Percentiles rank a stretch among this genome's conserved stretches.
These are phyloP conservation scores for Lycaena phlaeas DNA, from an alignment of 2,888 invertebrate species.

Conservation along the genomic window DNA sequence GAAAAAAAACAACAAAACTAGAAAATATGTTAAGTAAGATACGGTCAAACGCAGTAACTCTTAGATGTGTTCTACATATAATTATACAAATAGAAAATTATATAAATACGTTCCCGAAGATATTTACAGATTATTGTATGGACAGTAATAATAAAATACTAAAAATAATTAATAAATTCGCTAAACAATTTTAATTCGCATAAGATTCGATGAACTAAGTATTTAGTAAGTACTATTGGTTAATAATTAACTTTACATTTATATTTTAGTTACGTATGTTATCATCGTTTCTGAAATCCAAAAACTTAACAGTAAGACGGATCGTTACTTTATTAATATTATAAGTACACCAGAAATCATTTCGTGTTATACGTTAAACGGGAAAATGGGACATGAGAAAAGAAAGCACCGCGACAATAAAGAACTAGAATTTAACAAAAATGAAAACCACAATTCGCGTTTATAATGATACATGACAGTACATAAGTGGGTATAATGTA, in stretches of 20 bases:
- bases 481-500: constrained; percentile 65
- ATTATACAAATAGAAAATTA: constrained; percentile 36
- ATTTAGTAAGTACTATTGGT: constrained; percentile 55
- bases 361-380: constrained; percentile 17
- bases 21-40: constrained; percentile 8
- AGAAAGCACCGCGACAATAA: constrained; percentile 61
- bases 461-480: constrained; percentile 58
- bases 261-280: constrained; percentile 68
- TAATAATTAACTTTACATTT: constrained; percentile 59
- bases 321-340: constrained; percentile 38
- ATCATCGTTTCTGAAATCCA: constrained; percentile 50
- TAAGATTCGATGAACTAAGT: constrained; percentile 47
- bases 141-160: constrained; percentile 28
- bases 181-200: constrained; percentile 57
- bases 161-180: constrained; percentile 62
- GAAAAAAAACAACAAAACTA: constrained; percentile 36
- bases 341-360: constrained; percentile 17
- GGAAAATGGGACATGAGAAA: constrained; percentile 30
- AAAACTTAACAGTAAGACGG: constrained; percentile 59
- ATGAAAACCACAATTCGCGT: constrained; percentile 57
- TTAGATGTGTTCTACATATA: constrained; percentile 39
- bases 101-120: constrained; percentile 53
- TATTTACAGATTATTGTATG: constrained; percentile 59
- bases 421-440: constrained; percentile 33
- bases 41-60: constrained; percentile 26